Percentiles rank a stretch among this genome's conserved stretches.
Evolutionary conservation across 2,797 vertebrate genomes (phyloP).

Genomic region (Oryzias sinensis): DNA sequence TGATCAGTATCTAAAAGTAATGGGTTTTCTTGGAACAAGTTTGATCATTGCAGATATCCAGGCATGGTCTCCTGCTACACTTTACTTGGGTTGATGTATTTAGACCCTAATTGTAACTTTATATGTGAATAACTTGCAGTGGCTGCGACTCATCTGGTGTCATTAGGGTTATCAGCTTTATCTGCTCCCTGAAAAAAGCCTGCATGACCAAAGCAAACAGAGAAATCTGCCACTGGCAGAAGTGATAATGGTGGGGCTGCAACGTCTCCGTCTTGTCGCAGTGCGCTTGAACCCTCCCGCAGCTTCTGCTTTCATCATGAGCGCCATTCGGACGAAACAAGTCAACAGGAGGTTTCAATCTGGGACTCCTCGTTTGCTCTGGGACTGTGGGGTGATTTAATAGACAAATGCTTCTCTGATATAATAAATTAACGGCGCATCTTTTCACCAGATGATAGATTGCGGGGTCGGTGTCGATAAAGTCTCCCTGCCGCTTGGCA

Average conservation of each 20-base stretch:
- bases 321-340: neutral
- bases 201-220: neutral
- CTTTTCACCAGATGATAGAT: constrained; percentile 17
- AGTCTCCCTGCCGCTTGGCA: constrained; percentile 9
- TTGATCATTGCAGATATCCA: no score
- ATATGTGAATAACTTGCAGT: no score
- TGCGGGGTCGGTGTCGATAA: constrained; percentile 5
- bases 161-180: neutral
- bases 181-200: neutral
- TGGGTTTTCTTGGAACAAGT: no score
- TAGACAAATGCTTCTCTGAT: neutral
- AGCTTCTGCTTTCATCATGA: neutral
- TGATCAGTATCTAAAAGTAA: no score
- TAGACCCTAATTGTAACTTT: no score
- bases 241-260: neutral
- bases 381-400: neutral
- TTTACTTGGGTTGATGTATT: no score
- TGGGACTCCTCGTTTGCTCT: neutral
- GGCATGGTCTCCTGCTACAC: no score
- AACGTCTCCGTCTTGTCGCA: neutral
- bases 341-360: neutral
- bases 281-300: neutral
- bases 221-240: neutral
- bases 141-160: neutral
- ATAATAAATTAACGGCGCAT: neutral